Conservation (phyloP, 2,797 vertebrate species). For the Lemur catta region DNA sequence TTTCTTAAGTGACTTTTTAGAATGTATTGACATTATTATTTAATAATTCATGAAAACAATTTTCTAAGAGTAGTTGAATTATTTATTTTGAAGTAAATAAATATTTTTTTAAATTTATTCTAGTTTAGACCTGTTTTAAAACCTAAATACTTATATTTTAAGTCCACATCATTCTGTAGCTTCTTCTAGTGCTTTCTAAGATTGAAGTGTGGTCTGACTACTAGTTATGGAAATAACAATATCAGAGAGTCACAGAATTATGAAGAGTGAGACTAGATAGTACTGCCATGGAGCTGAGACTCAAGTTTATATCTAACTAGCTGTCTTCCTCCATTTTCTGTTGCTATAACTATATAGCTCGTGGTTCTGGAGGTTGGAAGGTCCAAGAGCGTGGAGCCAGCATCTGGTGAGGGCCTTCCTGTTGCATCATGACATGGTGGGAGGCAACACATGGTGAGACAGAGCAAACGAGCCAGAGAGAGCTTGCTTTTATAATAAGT, state of each 20-base stretch:
- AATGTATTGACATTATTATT: background rate
- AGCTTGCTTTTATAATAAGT: background rate
- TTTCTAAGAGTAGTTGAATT: background rate
- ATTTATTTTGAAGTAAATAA: background rate
- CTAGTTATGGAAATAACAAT: background rate
- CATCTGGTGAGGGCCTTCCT: background rate
- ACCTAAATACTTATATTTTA: background rate
- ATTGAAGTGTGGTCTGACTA: background rate
- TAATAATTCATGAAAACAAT: background rate
- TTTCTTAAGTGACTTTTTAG: background rate
- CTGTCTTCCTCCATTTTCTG: background rate
- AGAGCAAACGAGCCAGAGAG: background rate
- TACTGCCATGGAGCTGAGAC: background rate
- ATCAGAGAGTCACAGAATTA: background rate
- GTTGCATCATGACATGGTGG: background rate
- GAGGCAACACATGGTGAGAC: background rate
- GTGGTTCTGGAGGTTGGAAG: background rate
- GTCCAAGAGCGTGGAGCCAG: background rate
- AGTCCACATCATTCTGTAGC: background rate
- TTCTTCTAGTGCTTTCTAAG: background rate
- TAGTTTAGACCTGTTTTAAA: background rate
- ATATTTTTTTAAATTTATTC: background rate
- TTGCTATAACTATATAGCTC: background rate
- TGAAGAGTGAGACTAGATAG: background rate
- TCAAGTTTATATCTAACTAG: background rate